Evolutionary conservation across 2,113 vertebrate genomes (phyloP).

Genomic region (Apaloderma vittatum): DNA sequence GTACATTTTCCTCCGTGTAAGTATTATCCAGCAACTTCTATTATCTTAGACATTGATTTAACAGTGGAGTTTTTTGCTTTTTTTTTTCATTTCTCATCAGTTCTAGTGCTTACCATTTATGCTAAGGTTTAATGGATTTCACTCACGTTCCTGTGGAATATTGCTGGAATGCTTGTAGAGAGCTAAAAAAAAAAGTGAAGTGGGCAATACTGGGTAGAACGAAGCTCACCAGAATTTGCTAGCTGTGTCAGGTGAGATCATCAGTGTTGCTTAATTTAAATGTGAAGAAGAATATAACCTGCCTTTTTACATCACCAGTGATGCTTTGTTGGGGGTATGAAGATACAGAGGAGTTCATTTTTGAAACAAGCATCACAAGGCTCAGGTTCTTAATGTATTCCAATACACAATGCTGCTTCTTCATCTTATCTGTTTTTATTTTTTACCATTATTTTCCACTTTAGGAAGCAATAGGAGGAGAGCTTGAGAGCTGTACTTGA

Average conservation of each 20-base stretch:
- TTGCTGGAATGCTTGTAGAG: neutral
- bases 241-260: conserved; percentile 19
- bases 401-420: conserved; percentile 22
- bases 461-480: conserved; percentile 63
- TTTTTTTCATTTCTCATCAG: neutral
- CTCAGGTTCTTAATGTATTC: conserved; percentile 5
- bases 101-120: conserved; percentile 20
- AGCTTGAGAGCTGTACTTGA: conserved; percentile 47
- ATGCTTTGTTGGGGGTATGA: neutral
- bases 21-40: neutral
- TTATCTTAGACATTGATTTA: neutral
- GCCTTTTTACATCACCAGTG: neutral
- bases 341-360: neutral
- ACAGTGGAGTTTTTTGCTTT: neutral
- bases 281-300: neutral
- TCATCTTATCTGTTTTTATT: conserved; percentile 52
- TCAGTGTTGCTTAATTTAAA: neutral
- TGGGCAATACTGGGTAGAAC: neutral
- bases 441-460: conserved; percentile 65
- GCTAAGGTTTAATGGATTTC: neutral
- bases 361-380: neutral
- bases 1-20: fast-evolving
- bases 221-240: conserved; percentile 6
- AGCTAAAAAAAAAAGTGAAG: neutral
- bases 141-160: neutral